phyloP scores from a whole-genome alignment of 1,140 invertebrate species.

The Adoxophyes honmai region DNA sequence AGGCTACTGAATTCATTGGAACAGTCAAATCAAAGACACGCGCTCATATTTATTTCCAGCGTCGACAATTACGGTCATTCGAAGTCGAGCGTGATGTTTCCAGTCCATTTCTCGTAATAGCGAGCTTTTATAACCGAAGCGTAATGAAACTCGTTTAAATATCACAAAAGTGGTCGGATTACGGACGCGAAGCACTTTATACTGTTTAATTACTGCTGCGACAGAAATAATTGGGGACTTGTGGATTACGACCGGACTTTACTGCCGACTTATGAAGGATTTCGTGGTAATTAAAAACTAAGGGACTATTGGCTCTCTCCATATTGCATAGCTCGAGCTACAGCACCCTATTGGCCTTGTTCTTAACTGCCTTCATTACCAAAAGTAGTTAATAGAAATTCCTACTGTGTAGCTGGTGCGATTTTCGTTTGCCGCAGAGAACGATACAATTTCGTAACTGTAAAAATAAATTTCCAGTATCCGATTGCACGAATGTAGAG shows the following conservation, averaged over 20 bases:
- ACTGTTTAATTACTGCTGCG: conserved; percentile 71
- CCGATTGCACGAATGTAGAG: conserved; percentile 16
- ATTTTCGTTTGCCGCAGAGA: too few relatives aligned
- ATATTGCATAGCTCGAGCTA: too few relatives aligned
- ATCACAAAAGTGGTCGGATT: conserved; percentile 74
- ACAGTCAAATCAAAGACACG: conserved; percentile 13
- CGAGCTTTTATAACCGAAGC: conserved; percentile 73
- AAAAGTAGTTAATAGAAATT: too few relatives aligned
- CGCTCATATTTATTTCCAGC: conserved; percentile 56
- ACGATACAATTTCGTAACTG: too few relatives aligned
- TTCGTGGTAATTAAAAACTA: conserved; percentile 30
- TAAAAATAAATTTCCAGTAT: conserved; percentile 4
- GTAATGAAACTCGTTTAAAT: conserved; percentile 76
- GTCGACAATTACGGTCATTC: conserved; percentile 69
- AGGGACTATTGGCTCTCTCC: background rate
- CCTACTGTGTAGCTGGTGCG: too few relatives aligned
- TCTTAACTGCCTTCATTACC: too few relatives aligned
- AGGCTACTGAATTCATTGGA: too few relatives aligned
- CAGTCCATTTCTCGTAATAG: conserved; percentile 74
- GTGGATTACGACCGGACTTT: conserved; percentile 64
- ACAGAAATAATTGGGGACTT: conserved; percentile 75
- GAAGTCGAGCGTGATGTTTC: conserved; percentile 68
- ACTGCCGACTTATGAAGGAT: conserved; percentile 50
- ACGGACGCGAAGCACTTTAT: conserved; percentile 68
- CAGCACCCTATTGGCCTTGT: too few relatives aligned